Evolutionary conservation across 2,113 vertebrate species (phyloP), one percentile per base, ranked within the genome.

Genomic region (Chaetorhynchus papuensis): DNA sequence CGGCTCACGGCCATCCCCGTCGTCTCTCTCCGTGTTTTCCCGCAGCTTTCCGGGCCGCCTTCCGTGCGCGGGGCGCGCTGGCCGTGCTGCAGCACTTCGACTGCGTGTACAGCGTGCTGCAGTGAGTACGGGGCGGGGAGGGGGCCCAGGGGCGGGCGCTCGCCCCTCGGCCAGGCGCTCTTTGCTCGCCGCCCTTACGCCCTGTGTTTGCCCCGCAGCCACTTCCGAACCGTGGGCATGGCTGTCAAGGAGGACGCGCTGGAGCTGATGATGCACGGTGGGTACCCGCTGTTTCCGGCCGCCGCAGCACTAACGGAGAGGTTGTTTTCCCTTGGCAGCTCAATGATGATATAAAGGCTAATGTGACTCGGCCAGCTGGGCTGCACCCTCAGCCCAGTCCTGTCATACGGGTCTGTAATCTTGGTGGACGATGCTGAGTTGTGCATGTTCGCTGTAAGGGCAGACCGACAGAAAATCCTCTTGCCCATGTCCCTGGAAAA

Each of bases 21-120:
- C 4, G 2, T 11, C 5, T 8, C 13, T 42, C 31, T 41, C 68
- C 4, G 7, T 83, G 27, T 95, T 57, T 72, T 22, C 9, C 44
- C 47, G 10, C 77, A 99, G 99, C 95, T 11, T 99, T 99, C 93
- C 99, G 98, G 93, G 52, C 94, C 11, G 97, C 98, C 3, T 96
- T 99, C 86, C 97, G 98, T 45, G 97, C 97, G 78, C 98, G 93
- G 61, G 99, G 99, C 1, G 98, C 98, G 3, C 82, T 98, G 86
- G 98, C 98, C 31, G 97, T 99, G 81, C 79, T 99, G 92, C 97
- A 99, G 44, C 98, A 99, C 94, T 99, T 99, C 81, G 99, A 99
- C 90, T 90, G 98, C 0, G 22, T 98, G 30, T 99, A 99, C 97
- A 99, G 99, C 71, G 97, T 99, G 52, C 94, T 99, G 22, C 98